phyloP scores from a whole-genome alignment of 2,113 vertebrate genomes.

The Microcebus tavaratra region DNA sequence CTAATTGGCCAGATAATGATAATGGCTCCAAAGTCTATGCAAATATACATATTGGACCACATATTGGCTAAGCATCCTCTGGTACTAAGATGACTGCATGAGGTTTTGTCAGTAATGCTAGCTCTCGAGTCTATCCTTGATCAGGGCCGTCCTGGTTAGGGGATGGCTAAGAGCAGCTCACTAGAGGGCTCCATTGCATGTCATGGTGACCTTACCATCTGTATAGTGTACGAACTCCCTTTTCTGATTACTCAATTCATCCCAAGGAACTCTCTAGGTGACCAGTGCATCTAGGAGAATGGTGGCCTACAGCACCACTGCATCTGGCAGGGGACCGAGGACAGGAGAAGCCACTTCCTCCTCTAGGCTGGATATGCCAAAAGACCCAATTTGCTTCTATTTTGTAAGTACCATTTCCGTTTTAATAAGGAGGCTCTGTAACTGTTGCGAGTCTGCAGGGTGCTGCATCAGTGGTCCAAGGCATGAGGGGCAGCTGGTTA shows the following conservation, averaged over 20 bases:
- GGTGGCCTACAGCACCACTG: neutral
- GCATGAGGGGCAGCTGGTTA: neutral
- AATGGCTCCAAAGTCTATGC: neutral
- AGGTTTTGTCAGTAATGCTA: neutral
- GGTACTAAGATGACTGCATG: neutral
- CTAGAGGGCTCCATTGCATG: neutral
- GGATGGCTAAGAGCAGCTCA: neutral
- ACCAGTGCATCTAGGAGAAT: neutral
- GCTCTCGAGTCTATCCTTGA: neutral
- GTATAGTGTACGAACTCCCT: neutral
- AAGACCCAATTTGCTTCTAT: neutral
- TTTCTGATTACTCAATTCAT: neutral
- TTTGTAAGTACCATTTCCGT: neutral
- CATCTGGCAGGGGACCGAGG: neutral
- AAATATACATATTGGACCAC: neutral
- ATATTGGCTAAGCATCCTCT: neutral
- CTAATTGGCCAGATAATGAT: neutral
- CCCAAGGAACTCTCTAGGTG: neutral
- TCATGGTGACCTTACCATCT: neutral
- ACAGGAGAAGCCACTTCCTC: neutral
- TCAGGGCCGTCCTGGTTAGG: neutral
- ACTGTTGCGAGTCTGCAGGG: neutral
- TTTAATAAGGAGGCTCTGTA: neutral
- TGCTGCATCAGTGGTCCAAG: neutral
- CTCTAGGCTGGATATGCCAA: neutral